phyloP scores from a whole-genome alignment of 2,888 invertebrate species.

The Liopterus haemorrhoidalis region DNA sequence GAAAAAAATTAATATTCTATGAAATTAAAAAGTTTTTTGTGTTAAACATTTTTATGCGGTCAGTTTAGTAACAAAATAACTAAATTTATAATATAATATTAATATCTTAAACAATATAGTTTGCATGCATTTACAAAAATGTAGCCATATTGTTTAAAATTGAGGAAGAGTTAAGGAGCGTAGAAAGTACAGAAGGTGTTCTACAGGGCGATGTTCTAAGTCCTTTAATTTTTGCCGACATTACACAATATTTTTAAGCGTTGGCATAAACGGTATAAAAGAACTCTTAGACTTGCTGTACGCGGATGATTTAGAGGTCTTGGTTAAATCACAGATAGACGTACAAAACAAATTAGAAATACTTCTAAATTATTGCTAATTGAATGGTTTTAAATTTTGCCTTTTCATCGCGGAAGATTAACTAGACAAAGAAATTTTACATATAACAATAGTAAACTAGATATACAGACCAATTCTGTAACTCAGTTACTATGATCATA shows the following conservation, averaged over 20 bases:
- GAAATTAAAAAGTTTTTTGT: too few relatives aligned
- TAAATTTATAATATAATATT: too few relatives aligned
- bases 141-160: slow-evolving; percentile 11
- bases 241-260: slow-evolving; percentile 18
- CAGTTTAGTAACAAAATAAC: too few relatives aligned
- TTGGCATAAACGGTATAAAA: slow-evolving; percentile 12
- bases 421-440: neutral
- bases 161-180: slow-evolving; percentile 20
- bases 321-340: slow-evolving; percentile 11
- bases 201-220: slow-evolving; percentile 26
- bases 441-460: slow-evolving; percentile 7
- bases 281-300: slow-evolving; percentile 18
- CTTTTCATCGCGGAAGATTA: slow-evolving; percentile 17
- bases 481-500: too few relatives aligned
- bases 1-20: too few relatives aligned
- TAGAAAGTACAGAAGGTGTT: slow-evolving; percentile 24
- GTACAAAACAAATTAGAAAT: slow-evolving; percentile 15
- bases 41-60: too few relatives aligned
- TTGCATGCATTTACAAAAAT: too few relatives aligned
- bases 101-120: too few relatives aligned
- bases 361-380: slow-evolving; percentile 14
- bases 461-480: too few relatives aligned
- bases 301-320: slow-evolving; percentile 22
- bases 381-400: slow-evolving; percentile 18
- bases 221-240: slow-evolving; percentile 23